phyloP scores from a whole-genome alignment of 2,113 vertebrate genomes.

The Plecotus auritus region DNA sequence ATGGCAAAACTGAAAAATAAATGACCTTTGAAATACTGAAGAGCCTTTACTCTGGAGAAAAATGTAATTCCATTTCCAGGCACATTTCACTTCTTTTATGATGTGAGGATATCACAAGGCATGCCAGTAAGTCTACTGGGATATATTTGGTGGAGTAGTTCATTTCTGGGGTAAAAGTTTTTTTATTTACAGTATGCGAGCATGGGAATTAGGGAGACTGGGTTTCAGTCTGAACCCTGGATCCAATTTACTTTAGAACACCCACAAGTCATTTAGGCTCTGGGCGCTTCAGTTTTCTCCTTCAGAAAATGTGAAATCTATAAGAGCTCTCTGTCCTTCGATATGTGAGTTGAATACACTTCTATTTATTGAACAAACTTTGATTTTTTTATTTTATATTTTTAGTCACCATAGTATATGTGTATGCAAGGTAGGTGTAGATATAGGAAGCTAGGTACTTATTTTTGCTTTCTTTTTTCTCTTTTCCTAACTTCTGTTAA shows the following conservation, averaged over 20 bases:
- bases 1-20: constrained; percentile 60
- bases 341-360: neutral
- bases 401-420: neutral
- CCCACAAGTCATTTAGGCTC: neutral
- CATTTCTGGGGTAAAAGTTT: constrained; percentile 24
- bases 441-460: neutral
- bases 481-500: neutral
- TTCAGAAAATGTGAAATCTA: constrained; percentile 14
- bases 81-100: constrained; percentile 53
- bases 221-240: neutral
- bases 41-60: constrained; percentile 54
- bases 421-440: neutral
- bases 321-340: neutral
- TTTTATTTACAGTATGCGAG: neutral
- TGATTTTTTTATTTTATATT: neutral
- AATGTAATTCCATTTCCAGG: constrained; percentile 61
- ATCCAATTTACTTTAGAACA: constrained; percentile 1
- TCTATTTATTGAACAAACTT: constrained; percentile 3
- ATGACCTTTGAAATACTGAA: constrained; percentile 67
- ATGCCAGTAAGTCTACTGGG: constrained; percentile 30
- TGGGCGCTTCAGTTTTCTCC: neutral
- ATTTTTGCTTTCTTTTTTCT: neutral
- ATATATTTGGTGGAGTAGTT: constrained; percentile 28
- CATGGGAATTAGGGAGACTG: neutral
- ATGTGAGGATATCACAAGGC: constrained; percentile 28